phyloP scores from a whole-genome alignment of 2,113 vertebrate genomes.

The Arvicanthis niloticus region DNA sequence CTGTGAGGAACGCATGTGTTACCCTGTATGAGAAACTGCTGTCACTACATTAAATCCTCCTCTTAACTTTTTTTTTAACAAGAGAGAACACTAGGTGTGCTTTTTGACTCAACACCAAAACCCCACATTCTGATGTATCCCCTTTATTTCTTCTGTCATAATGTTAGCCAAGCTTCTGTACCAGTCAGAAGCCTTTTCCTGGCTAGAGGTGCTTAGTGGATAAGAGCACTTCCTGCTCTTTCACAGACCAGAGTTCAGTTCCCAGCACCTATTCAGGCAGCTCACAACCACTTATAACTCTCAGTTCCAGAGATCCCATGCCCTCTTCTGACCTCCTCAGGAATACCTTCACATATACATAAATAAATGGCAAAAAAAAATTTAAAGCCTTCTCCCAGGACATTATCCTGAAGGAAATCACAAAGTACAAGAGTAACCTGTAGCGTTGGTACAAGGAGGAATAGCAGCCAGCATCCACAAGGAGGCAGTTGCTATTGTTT shows the following conservation, averaged over 20 bases:
- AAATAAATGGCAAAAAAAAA: not conserved
- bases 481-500: constrained; percentile 34
- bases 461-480: not conserved
- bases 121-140: not conserved
- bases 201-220: not conserved
- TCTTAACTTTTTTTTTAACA: not conserved
- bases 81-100: not conserved
- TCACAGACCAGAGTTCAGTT: not conserved
- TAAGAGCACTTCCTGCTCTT: not conserved
- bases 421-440: not conserved
- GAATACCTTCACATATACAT: not conserved
- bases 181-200: not conserved
- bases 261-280: not conserved
- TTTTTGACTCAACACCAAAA: not conserved
- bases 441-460: not conserved
- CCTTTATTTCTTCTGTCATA: not conserved
- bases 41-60: constrained; percentile 26
- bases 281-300: not conserved
- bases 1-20: not conserved
- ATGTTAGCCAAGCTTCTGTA: not conserved
- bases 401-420: not conserved
- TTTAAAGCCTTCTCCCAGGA: not conserved
- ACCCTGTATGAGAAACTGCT: not conserved
- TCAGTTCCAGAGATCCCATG: not conserved
- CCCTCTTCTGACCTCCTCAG: not conserved